Conservation (phyloP, 1,140 invertebrate genomes). For the Asobara japonica region DNA sequence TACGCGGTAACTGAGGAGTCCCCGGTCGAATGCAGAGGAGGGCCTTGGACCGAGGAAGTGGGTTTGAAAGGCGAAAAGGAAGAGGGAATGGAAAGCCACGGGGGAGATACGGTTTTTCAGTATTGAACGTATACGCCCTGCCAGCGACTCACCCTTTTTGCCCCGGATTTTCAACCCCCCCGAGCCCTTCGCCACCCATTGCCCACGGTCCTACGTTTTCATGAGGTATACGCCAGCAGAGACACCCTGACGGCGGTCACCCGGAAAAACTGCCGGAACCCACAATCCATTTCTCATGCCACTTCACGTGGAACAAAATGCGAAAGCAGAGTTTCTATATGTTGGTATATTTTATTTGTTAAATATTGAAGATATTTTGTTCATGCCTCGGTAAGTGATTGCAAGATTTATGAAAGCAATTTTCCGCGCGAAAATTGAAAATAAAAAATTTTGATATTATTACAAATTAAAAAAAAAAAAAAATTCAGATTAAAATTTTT, state of each 20-base stretch:
- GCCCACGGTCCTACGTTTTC: not conserved
- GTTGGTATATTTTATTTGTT: not conserved
- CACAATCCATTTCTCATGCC: slow-evolving; percentile 32
- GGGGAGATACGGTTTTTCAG: slow-evolving; percentile 50
- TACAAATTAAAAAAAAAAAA: too few species aligned
- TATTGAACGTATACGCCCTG: slow-evolving; percentile 44
- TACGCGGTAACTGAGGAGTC: slow-evolving; percentile 24
- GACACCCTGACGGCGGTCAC: slow-evolving; percentile 8
- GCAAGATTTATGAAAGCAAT: too few species aligned
- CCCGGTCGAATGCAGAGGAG: slow-evolving; percentile 41
- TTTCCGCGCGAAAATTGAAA: too few species aligned
- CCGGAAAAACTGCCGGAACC: slow-evolving; percentile 33
- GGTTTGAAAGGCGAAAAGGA: not conserved
- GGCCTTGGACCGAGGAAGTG: not conserved
- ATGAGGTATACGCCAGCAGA: slow-evolving; percentile 15
- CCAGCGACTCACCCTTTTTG: slow-evolving; percentile 26
- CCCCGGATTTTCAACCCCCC: slow-evolving; percentile 35
- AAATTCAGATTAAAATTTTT: too few species aligned
- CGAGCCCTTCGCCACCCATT: not conserved
- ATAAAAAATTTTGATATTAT: too few species aligned
- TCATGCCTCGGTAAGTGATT: too few species aligned
- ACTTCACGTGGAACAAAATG: not conserved
- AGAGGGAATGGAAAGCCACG: slow-evolving; percentile 18
- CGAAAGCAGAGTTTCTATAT: not conserved
- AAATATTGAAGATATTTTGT: not conserved